phyloP scores from a whole-genome alignment of 1,140 invertebrate species.

The Lerema accius region DNA sequence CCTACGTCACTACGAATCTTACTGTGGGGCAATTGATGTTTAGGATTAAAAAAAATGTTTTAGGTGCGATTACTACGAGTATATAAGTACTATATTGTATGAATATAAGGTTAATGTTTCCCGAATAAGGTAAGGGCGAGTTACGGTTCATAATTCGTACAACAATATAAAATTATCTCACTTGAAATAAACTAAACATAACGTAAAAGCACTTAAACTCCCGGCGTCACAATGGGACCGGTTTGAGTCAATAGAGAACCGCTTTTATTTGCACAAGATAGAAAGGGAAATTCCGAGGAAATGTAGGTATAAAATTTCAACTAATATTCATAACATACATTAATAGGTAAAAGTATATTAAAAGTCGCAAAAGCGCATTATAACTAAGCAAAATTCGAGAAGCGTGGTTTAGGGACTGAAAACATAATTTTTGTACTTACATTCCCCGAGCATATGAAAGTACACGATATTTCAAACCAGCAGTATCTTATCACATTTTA shows the following conservation, averaged over 20 bases:
- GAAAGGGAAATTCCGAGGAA: conserved; percentile 39
- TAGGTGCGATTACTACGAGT: no score
- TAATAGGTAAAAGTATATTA: background rate
- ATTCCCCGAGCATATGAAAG: background rate
- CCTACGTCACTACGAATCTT: no score
- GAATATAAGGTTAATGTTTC: no score
- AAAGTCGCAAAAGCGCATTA: no score
- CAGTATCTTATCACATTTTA: conserved; percentile 9
- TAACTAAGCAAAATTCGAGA: no score
- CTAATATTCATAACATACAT: conserved; percentile 25
- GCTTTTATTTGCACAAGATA: conserved; percentile 42
- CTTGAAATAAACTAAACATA: background rate
- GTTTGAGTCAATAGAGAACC: conserved; percentile 39
- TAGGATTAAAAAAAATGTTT: no score
- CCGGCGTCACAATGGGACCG: conserved; percentile 34
- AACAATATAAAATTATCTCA: background rate
- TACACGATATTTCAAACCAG: conserved; percentile 3
- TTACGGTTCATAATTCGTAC: background rate
- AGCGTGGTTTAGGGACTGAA: no score
- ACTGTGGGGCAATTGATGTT: no score
- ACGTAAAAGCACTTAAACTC: conserved; percentile 20
- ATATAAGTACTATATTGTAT: no score
- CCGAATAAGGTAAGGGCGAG: no score
- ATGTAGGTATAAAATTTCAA: conserved; percentile 37
- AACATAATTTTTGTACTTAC: no score